A percentile compares a stretch with the other conserved stretches of the same genome.
These are phyloP conservation scores for Hoplostethus atlanticus DNA, from an alignment of 2,797 vertebrate species.

Conservation along the genomic window DNA sequence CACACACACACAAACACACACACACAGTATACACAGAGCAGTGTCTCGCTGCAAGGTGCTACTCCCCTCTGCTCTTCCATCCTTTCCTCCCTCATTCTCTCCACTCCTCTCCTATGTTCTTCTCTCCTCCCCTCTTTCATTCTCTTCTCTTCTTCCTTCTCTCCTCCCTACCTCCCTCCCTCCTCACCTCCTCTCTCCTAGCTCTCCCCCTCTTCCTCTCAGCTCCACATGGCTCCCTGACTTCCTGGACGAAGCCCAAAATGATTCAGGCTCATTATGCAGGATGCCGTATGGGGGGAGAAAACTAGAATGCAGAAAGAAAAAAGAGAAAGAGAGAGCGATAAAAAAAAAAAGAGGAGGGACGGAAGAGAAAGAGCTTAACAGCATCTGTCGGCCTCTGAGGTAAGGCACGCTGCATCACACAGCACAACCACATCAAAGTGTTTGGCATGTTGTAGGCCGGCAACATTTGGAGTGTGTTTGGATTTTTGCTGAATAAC, in stretches of 20 bases:
- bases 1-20: background rate
- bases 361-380: conserved; percentile 48
- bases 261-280: conserved; percentile 74
- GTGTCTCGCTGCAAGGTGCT: background rate
- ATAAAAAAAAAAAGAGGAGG: conserved; percentile 15
- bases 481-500: conserved; percentile 31
- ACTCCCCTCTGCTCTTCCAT: background rate
- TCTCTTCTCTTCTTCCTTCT: background rate
- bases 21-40: too few relatives aligned
- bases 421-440: conserved; percentile 25
- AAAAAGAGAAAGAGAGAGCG: conserved; percentile 20
- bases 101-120: background rate
- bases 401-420: conserved; percentile 49
- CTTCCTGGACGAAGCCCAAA: conserved; percentile 64
- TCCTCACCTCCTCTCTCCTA: background rate
- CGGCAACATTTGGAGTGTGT: background rate
- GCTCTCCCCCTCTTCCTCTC: conserved; percentile 7
- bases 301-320: conserved; percentile 34
- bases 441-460: conserved; percentile 6
- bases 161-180: conserved; percentile 8
- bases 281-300: conserved; percentile 48
- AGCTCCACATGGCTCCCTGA: conserved; percentile 42
- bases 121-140: background rate
- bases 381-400: conserved; percentile 73
- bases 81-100: background rate